Conservation (phyloP, 1,140 invertebrate genomes). For the Scaptomyza graminum region DNA sequence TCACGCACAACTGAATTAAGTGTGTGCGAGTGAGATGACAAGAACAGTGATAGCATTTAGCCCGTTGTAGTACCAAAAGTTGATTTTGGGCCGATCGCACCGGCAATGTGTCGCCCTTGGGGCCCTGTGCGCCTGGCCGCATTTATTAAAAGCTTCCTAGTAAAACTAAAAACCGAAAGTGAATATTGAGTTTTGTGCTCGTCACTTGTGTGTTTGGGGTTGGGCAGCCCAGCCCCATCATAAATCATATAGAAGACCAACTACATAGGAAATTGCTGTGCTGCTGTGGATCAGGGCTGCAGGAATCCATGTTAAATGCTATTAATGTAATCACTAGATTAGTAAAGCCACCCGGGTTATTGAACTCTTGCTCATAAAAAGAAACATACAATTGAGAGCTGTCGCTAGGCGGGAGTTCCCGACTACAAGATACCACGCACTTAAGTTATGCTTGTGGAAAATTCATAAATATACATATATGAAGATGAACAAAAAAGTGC, state of each 20-base stretch:
- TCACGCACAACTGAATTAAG: background rate
- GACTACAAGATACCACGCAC: conserved; percentile 3
- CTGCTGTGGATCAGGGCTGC: conserved; percentile 53
- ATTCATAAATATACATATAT: background rate
- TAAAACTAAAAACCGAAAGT: conserved; percentile 78
- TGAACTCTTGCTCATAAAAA: conserved; percentile 20
- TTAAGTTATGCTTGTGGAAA: background rate
- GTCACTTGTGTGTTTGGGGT: background rate
- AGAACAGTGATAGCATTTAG: conserved; percentile 9
- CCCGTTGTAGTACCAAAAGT: background rate
- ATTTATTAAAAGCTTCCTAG: conserved; percentile 80
- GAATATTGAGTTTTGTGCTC: conserved; percentile 33
- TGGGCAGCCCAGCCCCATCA: conserved; percentile 8
- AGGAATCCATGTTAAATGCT: conserved; percentile 39
- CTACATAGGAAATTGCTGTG: conserved; percentile 67
- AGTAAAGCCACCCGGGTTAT: conserved; percentile 29
- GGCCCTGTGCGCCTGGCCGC: conserved; percentile 64
- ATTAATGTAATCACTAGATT: conserved; percentile 12
- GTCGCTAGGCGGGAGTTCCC: background rate
- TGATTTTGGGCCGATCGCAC: conserved; percentile 25
- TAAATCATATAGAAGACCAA: conserved; percentile 66
- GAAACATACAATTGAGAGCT: conserved; percentile 5
- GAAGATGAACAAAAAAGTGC: background rate
- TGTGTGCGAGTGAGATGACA: conserved; percentile 21
- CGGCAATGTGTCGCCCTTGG: conserved; percentile 15